Base-by-base conservation (phyloP, 2,113 vertebrate genomes). In the Dermatemys mawii region DNA sequence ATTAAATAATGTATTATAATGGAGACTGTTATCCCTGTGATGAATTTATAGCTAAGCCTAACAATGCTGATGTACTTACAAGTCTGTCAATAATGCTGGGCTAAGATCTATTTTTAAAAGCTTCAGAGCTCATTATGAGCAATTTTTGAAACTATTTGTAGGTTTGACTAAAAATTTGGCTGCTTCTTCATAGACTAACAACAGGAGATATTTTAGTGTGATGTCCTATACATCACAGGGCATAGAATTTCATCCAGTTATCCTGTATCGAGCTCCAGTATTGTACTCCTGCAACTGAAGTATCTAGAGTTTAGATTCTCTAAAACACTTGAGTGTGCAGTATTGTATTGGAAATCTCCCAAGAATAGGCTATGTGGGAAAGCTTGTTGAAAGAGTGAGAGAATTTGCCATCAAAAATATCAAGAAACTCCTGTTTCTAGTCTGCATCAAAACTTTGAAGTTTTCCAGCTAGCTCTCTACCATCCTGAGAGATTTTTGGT, bases 21-120 rank as follows among this genome's bases (percentile, higher is more conserved):
- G 38, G 13, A 81, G 48, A 2, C 26, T 90, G 53, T 90, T 94
- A 81, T 49, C 8, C 5, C 48, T 12, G 38, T 81, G 46, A 87
- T 54, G 21, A 93, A 89, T 57, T 46, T 8, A 32, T 11, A 63
- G 7, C 1, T 81, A 3, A 78, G 73, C 5, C 4, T 53, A 50
- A 46, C 27, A 67, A 14, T 11, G 24, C 46, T n/a, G 29, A 46
- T 81, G 22, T 1, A 53, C 1, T 32, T 32, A 9, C 2, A 4
- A 29, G 76, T 89, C 78, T 57, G 27, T 91, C n/a, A 38, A 35
- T 60, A 89, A 70, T 87, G 5, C 8, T 76, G 41, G 32, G 90
- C 1, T 5, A 80, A 92, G 76, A n/a, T 4, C 9, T 85, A 4
- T 8, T 81, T 95, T 55, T 93, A 29, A 76, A 13, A 13, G 55